phyloP scores from a whole-genome alignment of 2,888 invertebrate species.

The Drosophila macrospina region DNA sequence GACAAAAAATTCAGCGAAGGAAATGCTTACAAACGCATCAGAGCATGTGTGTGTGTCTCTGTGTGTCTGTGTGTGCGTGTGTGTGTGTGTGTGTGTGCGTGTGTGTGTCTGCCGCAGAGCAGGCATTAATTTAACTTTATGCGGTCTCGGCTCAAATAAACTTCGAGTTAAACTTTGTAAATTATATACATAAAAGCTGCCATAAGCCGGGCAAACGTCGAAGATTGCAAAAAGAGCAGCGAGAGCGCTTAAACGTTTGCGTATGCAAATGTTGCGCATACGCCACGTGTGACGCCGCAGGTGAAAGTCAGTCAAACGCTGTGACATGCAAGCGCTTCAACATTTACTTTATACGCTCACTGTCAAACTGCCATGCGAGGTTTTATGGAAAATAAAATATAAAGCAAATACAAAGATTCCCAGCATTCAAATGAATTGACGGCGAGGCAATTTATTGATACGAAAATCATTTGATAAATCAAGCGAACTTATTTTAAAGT shows the following conservation, averaged over 20 bases:
- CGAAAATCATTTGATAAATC: neutral
- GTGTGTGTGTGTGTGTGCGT: constrained; percentile 15
- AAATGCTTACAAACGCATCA: constrained; percentile 24
- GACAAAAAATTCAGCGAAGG: constrained; percentile 37
- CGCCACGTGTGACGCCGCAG: constrained; percentile 56
- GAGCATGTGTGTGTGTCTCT: neutral
- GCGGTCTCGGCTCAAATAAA: constrained; percentile 59
- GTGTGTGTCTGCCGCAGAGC: constrained; percentile 28
- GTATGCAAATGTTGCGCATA: constrained; percentile 65
- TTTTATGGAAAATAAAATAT: neutral
- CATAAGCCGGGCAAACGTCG: constrained; percentile 41
- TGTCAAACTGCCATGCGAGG: constrained; percentile 37
- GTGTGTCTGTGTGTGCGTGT: constrained; percentile 17
- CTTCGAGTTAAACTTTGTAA: constrained; percentile 54
- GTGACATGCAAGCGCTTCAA: constrained; percentile 33
- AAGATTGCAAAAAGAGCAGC: constrained; percentile 46
- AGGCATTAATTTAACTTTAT: constrained; percentile 70
- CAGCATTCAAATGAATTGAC: constrained; percentile 1
- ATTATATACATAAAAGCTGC: constrained; percentile 49
- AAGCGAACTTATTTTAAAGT: neutral
- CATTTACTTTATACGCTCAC: constrained; percentile 40
- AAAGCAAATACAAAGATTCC: neutral
- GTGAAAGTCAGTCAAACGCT: constrained; percentile 40
- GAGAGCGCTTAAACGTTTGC: constrained; percentile 52
- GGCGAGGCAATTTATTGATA: neutral